phyloP scores from a whole-genome alignment of 2,888 invertebrate genomes.

The Schizotus pectinicornis region DNA sequence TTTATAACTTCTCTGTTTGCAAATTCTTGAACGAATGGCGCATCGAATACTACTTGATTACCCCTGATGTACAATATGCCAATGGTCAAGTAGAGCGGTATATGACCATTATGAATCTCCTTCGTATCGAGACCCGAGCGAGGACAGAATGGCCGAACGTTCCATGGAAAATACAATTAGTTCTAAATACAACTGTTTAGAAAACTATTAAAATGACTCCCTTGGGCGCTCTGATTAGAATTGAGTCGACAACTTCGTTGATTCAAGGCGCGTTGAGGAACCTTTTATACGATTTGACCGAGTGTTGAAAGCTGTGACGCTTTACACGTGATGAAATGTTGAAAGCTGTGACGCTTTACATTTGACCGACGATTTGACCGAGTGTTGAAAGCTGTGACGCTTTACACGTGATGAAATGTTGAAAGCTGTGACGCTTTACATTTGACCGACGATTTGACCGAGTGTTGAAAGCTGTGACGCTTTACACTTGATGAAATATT shows the following conservation, averaged over 20 bases:
- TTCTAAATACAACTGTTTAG: slow-evolving; percentile 28
- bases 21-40: slow-evolving; percentile 15
- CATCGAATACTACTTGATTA: slow-evolving; percentile 27
- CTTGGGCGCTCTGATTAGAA: slow-evolving; percentile 18
- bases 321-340: too few species aligned
- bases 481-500: too few species aligned
- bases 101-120: slow-evolving; percentile 35
- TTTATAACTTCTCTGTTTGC: slow-evolving; percentile 18
- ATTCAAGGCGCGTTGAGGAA: slow-evolving; percentile 11
- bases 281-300: slow-evolving; percentile 16
- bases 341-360: too few species aligned
- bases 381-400: too few species aligned
- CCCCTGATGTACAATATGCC: slow-evolving; percentile 29
- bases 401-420: too few species aligned
- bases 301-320: too few species aligned
- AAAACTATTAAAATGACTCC: slow-evolving; percentile 27
- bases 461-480: too few species aligned
- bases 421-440: too few species aligned
- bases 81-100: slow-evolving; percentile 33
- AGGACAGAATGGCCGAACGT: slow-evolving; percentile 21
- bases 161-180: slow-evolving; percentile 32
- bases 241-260: slow-evolving; percentile 7
- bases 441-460: too few species aligned
- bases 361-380: too few species aligned
- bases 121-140: slow-evolving; percentile 26